Percentiles rank a stretch among this genome's conserved stretches.
Conservation (phyloP, 2,113 vertebrate genomes). For the Ptychochromis oligacanthus region DNA sequence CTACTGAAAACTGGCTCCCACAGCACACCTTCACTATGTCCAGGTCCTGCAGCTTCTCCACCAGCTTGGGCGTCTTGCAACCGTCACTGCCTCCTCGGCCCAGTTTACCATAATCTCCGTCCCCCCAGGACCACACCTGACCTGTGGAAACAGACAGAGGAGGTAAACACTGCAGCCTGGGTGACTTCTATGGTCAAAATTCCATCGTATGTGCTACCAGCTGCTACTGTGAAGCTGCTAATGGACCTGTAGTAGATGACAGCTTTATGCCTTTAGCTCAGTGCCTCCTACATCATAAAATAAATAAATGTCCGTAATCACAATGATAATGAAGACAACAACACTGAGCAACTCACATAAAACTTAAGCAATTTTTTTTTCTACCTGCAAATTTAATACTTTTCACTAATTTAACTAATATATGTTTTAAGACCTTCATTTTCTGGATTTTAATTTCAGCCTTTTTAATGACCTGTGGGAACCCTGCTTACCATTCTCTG, state of each 20-base stretch:
- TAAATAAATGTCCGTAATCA: no score
- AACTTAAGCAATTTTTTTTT: rapidly evolving
- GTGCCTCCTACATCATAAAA: no score
- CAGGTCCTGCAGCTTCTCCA: constrained; percentile 96
- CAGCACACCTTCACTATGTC: constrained; percentile 94
- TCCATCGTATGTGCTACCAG: background rate
- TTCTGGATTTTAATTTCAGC: background rate
- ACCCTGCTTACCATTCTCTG: constrained; percentile 88
- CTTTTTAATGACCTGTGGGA: background rate
- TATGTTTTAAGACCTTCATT: no score
- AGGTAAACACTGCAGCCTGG: background rate
- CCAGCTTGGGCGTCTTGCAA: constrained; percentile 95
- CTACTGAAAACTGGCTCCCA: constrained; percentile 96
- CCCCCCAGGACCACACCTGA: constrained; percentile 99
- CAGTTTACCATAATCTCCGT: constrained; percentile 96
- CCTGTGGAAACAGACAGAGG: constrained; percentile 73
- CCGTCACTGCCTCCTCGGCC: constrained; percentile 97
- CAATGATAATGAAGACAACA: background rate
- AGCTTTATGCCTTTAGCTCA: background rate
- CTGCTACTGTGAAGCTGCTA: background rate
- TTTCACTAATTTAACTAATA: no score
- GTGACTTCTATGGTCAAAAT: background rate
- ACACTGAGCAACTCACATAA: background rate
- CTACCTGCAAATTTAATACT: no score
- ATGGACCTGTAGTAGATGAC: background rate